A percentile compares a stretch with the other conserved stretches of the same genome.
These are phyloP conservation scores for Catharus ustulatus DNA, from an alignment of 2,797 vertebrate genomes.

Conservation along the genomic window DNA sequence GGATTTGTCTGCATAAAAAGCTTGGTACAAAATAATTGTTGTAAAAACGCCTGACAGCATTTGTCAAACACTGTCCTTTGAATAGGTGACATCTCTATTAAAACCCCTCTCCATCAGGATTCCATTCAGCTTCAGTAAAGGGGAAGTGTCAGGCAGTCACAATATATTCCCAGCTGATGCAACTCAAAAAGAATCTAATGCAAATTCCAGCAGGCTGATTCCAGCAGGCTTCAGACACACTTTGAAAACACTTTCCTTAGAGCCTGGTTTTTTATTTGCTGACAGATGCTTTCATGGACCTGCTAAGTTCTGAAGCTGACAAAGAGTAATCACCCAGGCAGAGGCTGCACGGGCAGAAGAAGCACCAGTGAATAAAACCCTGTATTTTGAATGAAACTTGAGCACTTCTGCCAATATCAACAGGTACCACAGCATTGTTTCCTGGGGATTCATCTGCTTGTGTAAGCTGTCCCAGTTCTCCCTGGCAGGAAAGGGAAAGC, in stretches of 20 bases:
- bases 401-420: conserved; percentile 14
- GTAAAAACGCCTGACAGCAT: conserved; percentile 9
- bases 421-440: conserved; percentile 45
- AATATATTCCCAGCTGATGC: conserved; percentile 48
- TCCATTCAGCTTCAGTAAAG: background rate
- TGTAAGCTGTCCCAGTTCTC: conserved; percentile 49
- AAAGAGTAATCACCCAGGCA: background rate
- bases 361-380: background rate
- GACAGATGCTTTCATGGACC: conserved; percentile 29
- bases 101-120: conserved; percentile 18
- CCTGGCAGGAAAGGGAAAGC: conserved; percentile 25
- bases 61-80: background rate
- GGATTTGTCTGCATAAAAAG: background rate
- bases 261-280: conserved; percentile 30
- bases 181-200: conserved; percentile 28
- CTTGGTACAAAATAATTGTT: background rate
- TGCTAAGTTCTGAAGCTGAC: conserved; percentile 1
- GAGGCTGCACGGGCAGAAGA: conserved; percentile 21
- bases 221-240: conserved; percentile 17
- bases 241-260: background rate
- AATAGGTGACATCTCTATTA: conserved; percentile 40
- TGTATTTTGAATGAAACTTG: background rate
- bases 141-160: conserved; percentile 33
- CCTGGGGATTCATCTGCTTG: conserved; percentile 29
- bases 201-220: conserved; percentile 51